A percentile compares a stretch with the other conserved stretches of the same genome.
Conservation (phyloP, 2,797 vertebrate species). For the Fistularia tabacaria region DNA sequence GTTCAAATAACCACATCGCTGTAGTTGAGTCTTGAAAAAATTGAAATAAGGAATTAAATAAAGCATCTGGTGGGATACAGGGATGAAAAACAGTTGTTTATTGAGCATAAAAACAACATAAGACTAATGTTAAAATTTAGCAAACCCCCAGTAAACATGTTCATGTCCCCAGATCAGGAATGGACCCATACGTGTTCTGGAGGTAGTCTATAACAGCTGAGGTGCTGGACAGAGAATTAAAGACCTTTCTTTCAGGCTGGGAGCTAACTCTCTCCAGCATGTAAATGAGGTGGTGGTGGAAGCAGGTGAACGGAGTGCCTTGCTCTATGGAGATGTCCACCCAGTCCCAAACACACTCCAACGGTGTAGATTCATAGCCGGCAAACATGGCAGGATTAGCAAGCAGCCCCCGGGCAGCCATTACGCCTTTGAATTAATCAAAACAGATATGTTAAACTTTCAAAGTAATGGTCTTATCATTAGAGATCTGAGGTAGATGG, state of each 20-base stretch:
- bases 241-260: slow-evolving; percentile 89
- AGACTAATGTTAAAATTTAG: slow-evolving; percentile 1
- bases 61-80: neutral
- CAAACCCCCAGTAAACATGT: neutral
- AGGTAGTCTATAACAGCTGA: slow-evolving; percentile 93
- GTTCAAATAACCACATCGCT: no score
- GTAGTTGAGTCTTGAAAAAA: neutral
- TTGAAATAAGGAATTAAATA: neutral
- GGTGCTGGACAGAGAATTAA: slow-evolving; percentile 91
- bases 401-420: slow-evolving; percentile 91
- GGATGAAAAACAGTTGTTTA: no score
- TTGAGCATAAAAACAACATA: slow-evolving; percentile 1
- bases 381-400: slow-evolving; percentile 96
- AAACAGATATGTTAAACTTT: slow-evolving; percentile 5
- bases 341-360: slow-evolving; percentile 95
- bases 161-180: slow-evolving; percentile 37
- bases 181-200: slow-evolving; percentile 78
- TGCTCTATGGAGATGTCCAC: slow-evolving; percentile 87
- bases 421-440: slow-evolving; percentile 77
- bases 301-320: slow-evolving; percentile 91
- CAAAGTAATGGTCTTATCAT: no score
- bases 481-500: no score
- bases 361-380: slow-evolving; percentile 88
- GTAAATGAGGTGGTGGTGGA: slow-evolving; percentile 97
- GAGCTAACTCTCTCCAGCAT: slow-evolving; percentile 96